phyloP scores from a whole-genome alignment of 23 tunicate genomes.

The Halocynthia aurantium region DNA sequence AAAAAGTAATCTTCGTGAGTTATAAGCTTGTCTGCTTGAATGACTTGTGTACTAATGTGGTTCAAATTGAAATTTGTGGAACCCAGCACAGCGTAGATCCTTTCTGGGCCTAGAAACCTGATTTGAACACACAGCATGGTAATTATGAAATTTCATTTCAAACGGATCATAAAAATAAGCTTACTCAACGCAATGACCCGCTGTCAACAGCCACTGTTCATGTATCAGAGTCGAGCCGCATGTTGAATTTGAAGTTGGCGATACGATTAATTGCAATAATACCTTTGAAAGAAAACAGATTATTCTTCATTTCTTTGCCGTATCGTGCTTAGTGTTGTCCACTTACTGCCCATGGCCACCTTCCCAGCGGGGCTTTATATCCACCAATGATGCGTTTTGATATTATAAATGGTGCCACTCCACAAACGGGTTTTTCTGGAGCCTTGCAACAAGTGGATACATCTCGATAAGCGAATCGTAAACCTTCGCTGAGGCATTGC shows the following conservation, averaged over 20 bases:
- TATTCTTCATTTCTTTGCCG: background rate
- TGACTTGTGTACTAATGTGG: background rate
- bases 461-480: too few relatives aligned
- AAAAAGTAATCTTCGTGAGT: constrained; percentile 21
- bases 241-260: background rate
- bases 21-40: background rate
- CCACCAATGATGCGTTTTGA: constrained; percentile 2
- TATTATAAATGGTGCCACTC: background rate
- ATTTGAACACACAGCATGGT: background rate
- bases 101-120: background rate
- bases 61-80: background rate
- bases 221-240: constrained; percentile 7
- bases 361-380: background rate
- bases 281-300: background rate
- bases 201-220: constrained; percentile 35
- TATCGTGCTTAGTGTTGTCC: background rate
- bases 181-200: constrained; percentile 48
- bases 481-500: too few relatives aligned
- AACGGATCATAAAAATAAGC: background rate
- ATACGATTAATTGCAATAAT: background rate
- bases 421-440: constrained; percentile 1
- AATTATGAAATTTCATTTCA: background rate
- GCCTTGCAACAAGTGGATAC: background rate
- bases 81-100: constrained; percentile 18
- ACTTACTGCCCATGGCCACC: constrained; percentile 11